Evolutionary conservation across 2,113 vertebrate species (phyloP).

Genomic region (Nibea albiflora): DNA sequence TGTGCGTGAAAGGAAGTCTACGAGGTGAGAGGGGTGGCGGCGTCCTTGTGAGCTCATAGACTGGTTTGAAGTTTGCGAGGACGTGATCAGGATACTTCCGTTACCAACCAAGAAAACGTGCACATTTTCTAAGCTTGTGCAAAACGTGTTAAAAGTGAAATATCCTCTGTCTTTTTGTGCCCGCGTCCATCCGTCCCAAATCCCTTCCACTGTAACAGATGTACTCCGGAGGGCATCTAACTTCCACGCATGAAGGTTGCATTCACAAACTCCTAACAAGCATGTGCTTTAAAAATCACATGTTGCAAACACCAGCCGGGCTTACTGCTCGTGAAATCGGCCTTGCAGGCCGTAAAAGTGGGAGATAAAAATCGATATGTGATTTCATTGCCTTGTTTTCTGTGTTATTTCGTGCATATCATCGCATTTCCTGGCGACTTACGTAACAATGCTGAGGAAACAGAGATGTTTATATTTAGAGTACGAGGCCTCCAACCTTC

Average conservation of each 20-base stretch:
- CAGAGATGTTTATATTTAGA: constrained; percentile 64
- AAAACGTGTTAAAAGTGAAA: not conserved
- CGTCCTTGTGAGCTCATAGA: constrained; percentile 44
- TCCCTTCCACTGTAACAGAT: not conserved
- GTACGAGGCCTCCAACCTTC: constrained; percentile 58
- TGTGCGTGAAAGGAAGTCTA: constrained; percentile 6
- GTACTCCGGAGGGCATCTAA: not conserved
- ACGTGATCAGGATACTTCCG: constrained; percentile 7
- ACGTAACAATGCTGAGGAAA: constrained; percentile 50
- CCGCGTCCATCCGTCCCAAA: not conserved
- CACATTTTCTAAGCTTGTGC: not conserved
- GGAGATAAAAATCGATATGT: not conserved
- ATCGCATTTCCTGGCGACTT: constrained; percentile 39
- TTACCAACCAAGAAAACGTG: not conserved
- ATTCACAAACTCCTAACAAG: constrained; percentile 29
- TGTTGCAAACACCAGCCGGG: constrained; percentile 13
- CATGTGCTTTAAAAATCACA: constrained; percentile 21
- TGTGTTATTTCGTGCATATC: not conserved
- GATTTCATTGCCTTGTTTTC: constrained; percentile 2
- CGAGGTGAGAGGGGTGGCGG: constrained; percentile 28
- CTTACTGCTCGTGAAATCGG: not conserved
- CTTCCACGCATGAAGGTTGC: constrained; percentile 7
- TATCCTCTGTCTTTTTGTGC: not conserved
- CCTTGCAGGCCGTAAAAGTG: not conserved
- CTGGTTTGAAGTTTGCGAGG: constrained; percentile 47